Percentiles rank a stretch among this genome's conserved stretches.
Evolutionary conservation across 2,888 invertebrate species (phyloP).

Genomic region (Aphrophora alni): DNA sequence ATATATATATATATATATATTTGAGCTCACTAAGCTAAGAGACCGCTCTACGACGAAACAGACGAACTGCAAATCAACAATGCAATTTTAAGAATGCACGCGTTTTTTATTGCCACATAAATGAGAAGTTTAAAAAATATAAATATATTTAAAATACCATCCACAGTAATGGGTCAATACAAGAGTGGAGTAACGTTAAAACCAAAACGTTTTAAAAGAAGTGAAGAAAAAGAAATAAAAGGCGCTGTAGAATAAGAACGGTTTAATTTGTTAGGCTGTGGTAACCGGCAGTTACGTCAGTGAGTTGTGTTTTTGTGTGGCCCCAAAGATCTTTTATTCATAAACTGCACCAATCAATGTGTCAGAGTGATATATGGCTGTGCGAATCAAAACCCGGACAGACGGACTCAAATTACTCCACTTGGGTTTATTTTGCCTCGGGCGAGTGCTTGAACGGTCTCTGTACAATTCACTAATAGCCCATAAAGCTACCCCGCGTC

Average conservation of each 20-base stretch:
- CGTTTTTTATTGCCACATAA: not conserved
- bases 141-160: not conserved
- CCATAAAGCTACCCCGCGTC: not conserved
- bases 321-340: constrained; percentile 31
- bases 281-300: not conserved
- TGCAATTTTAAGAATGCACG: not conserved
- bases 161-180: not conserved
- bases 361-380: constrained; percentile 48
- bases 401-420: constrained; percentile 58
- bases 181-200: too few species aligned
- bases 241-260: not conserved
- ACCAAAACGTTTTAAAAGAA: too few species aligned
- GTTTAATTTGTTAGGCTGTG: not conserved
- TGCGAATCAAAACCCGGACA: constrained; percentile 34
- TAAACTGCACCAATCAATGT: constrained; percentile 32
- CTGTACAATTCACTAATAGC: not conserved
- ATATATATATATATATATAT: too few species aligned
- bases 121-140: not conserved
- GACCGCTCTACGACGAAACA: too few species aligned
- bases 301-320: not conserved
- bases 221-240: not conserved
- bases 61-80: too few species aligned
- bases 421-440: too few species aligned
- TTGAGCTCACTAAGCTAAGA: too few species aligned
- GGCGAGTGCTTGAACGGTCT: constrained; percentile 55